Evolutionary conservation across 2,797 vertebrate genomes (phyloP).

Genomic region (Phoebastria nigripes): DNA sequence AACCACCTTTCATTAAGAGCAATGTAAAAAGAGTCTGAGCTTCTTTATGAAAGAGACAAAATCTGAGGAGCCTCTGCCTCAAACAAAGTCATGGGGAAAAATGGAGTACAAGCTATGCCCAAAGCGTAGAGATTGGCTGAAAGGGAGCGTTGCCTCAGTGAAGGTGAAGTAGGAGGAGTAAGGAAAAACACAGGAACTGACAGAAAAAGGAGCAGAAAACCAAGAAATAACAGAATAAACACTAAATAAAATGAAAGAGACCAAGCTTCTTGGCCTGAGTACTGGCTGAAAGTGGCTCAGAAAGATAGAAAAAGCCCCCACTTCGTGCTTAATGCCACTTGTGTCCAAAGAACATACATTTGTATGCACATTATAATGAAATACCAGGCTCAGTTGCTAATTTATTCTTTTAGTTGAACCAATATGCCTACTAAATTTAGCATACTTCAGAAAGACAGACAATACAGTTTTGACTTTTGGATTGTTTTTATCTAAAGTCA

Average conservation of each 20-base stretch:
- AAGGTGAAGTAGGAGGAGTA: background rate
- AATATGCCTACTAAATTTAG: background rate
- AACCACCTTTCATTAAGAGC: background rate
- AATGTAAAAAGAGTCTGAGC: background rate
- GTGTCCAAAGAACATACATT: background rate
- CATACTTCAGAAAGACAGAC: background rate
- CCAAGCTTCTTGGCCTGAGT: background rate
- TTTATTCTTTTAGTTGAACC: background rate
- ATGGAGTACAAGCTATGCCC: background rate
- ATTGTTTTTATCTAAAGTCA: background rate
- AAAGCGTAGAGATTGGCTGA: background rate
- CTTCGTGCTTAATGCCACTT: background rate
- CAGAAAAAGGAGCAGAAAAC: background rate
- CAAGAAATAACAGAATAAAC: background rate
- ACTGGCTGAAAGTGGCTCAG: background rate
- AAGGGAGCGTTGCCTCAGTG: background rate
- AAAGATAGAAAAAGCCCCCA: background rate
- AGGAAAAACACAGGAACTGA: background rate
- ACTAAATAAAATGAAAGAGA: background rate
- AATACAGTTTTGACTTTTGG: background rate
- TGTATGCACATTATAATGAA: background rate
- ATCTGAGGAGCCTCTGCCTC: background rate
- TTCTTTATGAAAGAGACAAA: background rate
- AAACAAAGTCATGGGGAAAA: background rate
- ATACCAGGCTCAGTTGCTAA: background rate